phyloP scores from a whole-genome alignment of 2,888 invertebrate species.

The Drosophila picticornis region DNA sequence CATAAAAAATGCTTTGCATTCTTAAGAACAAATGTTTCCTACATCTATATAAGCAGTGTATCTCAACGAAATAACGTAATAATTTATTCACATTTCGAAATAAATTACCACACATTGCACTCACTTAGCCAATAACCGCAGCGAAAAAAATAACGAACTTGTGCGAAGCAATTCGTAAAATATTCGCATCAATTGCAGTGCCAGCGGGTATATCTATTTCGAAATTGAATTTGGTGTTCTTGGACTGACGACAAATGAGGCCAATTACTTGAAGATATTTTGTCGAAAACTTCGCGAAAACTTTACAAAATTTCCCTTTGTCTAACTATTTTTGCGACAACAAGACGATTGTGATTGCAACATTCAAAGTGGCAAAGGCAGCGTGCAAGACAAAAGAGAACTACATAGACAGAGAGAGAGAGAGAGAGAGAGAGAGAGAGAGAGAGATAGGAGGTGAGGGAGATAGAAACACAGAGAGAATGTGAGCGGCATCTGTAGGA shows the following conservation, averaged over 20 bases:
- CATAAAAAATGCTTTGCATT: neutral
- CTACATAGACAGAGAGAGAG: neutral
- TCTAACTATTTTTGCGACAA: conserved; percentile 59
- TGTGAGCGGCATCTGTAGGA: conserved; percentile 32
- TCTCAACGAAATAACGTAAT: conserved; percentile 9
- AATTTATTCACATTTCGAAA: conserved; percentile 30
- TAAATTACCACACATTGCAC: conserved; percentile 27
- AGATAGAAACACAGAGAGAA: neutral
- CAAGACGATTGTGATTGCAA: conserved; percentile 43
- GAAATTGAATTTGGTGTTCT: conserved; percentile 56
- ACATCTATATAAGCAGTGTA: neutral
- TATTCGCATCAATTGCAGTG: conserved; percentile 60
- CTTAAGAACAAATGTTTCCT: neutral
- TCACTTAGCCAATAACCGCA: conserved; percentile 36
- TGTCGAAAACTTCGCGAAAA: conserved; percentile 38
- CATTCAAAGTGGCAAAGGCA: conserved; percentile 22
- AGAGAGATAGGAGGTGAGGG: conserved; percentile 18
- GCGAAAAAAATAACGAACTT: conserved; percentile 13
- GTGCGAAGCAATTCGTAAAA: conserved; percentile 46
- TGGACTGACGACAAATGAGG: conserved; percentile 60
- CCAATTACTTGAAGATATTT: conserved; percentile 66
- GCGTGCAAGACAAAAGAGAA: neutral
- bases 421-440: neutral
- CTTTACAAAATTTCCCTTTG: conserved; percentile 57
- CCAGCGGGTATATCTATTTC: conserved; percentile 58